Base-by-base conservation (phyloP, 2,888 invertebrate species). In the Agrochola circellaris region DNA sequence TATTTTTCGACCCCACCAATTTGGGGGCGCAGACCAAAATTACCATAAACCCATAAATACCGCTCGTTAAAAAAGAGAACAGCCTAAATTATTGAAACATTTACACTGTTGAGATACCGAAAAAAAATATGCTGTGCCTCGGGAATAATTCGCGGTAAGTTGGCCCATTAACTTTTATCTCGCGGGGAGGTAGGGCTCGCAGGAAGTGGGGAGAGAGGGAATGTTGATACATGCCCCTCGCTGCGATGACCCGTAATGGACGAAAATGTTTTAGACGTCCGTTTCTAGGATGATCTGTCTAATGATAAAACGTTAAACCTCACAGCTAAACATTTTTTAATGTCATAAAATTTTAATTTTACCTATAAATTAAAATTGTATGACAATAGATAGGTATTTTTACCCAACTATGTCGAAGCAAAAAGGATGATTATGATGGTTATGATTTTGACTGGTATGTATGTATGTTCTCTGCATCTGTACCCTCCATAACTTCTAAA, bases 81-180 rank as follows among this genome's bases (percentile, higher is more conserved):
- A 84, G 88, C 75, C 86, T 89, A 89, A 92, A 90, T 91, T 91
- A 92, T 91, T 92, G 89, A 90, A 91, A 89, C 91, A 91, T 91
- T 91, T 91, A 82, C 85, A 87, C 81, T 80, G 87, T 86, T 80
- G 85, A 90, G 90, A 89, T 90, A 90, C 88, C 74, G 83, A 90
- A 56, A 91, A 90, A 83, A 89, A 90, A 91, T 88, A 90, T 91
- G 87, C 89, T 84, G 75, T 84, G 87, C 80, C 86, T 73, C 66
- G 93, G 94, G 94, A 93, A 94, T 94, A 93, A 95, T 95, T 95
- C 91, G 93, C 90, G 93, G 94, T 94, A 95, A 95, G 95, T 95
- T 95, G 94, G 91, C 73, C 93, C 95, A 95, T 95, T 95, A 95
- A 95, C 93, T 95, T 95, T 95, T 95, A 95, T 95, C 95, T 95